These are phyloP conservation scores for Spea hammondii DNA, from an alignment of 2,797 vertebrate species.

Conservation along the genomic window DNA sequence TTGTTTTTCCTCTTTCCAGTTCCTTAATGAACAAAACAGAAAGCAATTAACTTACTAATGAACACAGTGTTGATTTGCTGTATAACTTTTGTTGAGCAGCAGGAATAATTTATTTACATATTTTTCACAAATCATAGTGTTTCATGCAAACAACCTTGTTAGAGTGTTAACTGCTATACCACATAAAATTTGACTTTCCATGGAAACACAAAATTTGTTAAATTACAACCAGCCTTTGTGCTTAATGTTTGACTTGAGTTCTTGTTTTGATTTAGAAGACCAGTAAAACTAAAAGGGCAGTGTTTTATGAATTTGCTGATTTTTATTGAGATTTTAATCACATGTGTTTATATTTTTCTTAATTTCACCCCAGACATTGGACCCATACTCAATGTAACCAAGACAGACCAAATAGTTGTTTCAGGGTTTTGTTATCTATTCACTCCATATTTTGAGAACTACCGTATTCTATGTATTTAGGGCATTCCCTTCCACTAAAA, in stretches of 20 bases:
- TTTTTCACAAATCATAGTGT: slow-evolving; percentile 26
- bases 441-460: too few relatives aligned
- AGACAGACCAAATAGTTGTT: too few relatives aligned
- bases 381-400: too few relatives aligned
- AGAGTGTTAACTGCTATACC: not conserved
- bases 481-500: too few relatives aligned
- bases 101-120: slow-evolving; percentile 43
- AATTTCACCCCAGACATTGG: too few relatives aligned
- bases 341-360: too few relatives aligned
- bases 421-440: too few relatives aligned
- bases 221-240: not conserved
- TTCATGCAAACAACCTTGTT: slow-evolving; percentile 28
- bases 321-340: too few relatives aligned
- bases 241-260: not conserved
- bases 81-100: slow-evolving; percentile 2
- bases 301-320: too few relatives aligned
- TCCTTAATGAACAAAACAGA: slow-evolving; percentile 40
- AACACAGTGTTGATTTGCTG: not conserved
- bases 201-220: not conserved
- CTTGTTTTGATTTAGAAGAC: too few relatives aligned
- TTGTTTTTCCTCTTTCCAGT: slow-evolving; percentile 18
- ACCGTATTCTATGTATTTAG: too few relatives aligned
- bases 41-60: slow-evolving; percentile 35
- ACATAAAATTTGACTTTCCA: not conserved
- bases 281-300: too few relatives aligned